A percentile compares a stretch with the other conserved stretches of the same genome.
Evolutionary conservation across 2,113 vertebrate species (phyloP).

Genomic region (Chrysemys picta): DNA sequence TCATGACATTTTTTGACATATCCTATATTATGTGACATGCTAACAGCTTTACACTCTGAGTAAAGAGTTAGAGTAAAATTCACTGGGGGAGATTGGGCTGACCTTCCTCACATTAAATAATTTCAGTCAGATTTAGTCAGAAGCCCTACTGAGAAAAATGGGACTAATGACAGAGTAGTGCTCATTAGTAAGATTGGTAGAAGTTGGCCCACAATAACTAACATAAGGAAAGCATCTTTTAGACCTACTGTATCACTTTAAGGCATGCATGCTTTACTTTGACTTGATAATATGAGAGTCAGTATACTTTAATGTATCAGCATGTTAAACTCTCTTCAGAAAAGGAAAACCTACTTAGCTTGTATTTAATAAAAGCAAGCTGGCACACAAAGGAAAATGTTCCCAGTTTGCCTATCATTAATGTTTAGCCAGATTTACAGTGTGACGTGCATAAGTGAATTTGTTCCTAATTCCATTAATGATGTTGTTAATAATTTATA

Average conservation of each 20-base stretch:
- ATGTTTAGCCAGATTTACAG: not conserved
- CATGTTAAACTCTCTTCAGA: not conserved
- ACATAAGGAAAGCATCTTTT: not conserved
- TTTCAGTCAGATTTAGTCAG: not conserved
- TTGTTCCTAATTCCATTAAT: not conserved
- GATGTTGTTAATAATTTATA: constrained; percentile 5
- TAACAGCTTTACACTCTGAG: not conserved
- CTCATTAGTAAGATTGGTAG: not conserved
- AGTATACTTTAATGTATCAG: not conserved
- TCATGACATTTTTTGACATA: not conserved
- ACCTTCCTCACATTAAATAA: not conserved
- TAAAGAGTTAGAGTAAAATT: not conserved
- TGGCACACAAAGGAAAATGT: not conserved
- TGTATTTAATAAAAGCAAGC: not conserved
- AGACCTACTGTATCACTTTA: not conserved
- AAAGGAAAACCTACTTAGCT: not conserved
- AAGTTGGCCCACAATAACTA: not conserved
- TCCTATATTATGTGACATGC: not conserved
- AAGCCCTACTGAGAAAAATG: not conserved
- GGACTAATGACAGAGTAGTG: not conserved
- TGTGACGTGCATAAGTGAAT: not conserved
- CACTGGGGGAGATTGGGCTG: not conserved
- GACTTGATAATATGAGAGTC: not conserved
- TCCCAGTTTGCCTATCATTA: not conserved
- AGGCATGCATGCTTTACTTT: not conserved